Evolutionary conservation across 2,888 invertebrate genomes (phyloP).

Genomic region (Pycnomerus fuliginosus): DNA sequence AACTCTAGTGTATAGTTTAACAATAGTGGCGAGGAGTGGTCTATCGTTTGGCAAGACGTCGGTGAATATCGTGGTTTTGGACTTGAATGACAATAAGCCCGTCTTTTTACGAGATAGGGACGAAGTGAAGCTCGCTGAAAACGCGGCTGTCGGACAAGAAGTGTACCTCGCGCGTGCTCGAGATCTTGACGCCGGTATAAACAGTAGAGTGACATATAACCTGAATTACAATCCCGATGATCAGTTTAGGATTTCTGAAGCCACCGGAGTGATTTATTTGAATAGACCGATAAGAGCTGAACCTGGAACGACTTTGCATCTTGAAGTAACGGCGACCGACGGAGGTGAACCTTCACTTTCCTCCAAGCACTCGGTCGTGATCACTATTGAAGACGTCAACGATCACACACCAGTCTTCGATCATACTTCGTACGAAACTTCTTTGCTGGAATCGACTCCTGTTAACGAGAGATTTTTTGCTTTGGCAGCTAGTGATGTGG

Average conservation of each 20-base stretch:
- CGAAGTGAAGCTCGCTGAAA: slow-evolving; percentile 78
- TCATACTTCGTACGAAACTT: slow-evolving; percentile 89
- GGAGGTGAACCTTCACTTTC: slow-evolving; percentile 74
- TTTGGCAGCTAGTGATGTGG: slow-evolving; percentile 85
- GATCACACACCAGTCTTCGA: slow-evolving; percentile 95
- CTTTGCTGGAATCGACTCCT: slow-evolving; percentile 83
- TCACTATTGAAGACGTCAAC: slow-evolving; percentile 84
- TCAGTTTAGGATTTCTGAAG: slow-evolving; percentile 80
- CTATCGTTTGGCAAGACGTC: slow-evolving; percentile 74
- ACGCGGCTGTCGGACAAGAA: slow-evolving; percentile 91
- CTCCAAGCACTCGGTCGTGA: slow-evolving; percentile 71
- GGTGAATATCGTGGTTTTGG: slow-evolving; percentile 79
- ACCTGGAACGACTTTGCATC: slow-evolving; percentile 67
- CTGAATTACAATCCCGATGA: slow-evolving; percentile 77
- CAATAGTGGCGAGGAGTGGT: slow-evolving; percentile 76
- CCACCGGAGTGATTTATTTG: slow-evolving; percentile 86
- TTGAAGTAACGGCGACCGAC: slow-evolving; percentile 86
- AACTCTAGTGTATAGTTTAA: slow-evolving; percentile 72
- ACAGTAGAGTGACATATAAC: slow-evolving; percentile 80
- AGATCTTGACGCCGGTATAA: slow-evolving; percentile 87
- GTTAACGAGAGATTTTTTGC: slow-evolving; percentile 91
- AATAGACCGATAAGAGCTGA: slow-evolving; percentile 76
- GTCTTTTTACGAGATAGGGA: slow-evolving; percentile 77
- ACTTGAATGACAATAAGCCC: slow-evolving; percentile 91
- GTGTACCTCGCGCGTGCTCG: slow-evolving; percentile 84